Evolutionary conservation across 2,113 vertebrate genomes (phyloP), one percentile per base, ranked within the genome.

Genomic region (Notothenia coriiceps): DNA sequence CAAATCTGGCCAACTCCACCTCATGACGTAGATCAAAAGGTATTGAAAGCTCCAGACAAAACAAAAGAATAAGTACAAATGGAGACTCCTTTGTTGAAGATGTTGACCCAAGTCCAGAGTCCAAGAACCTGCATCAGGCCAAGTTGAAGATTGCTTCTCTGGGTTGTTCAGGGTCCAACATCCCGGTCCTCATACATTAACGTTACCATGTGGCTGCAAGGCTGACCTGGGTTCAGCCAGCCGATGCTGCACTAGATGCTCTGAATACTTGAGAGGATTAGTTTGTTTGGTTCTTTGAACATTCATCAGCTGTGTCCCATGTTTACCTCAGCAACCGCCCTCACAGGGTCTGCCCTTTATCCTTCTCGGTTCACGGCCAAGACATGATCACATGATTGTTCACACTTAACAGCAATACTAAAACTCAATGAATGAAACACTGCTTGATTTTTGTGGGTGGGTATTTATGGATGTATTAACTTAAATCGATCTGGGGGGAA

Each of bases 211-310:
- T 47, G 51, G 22, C 69, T 61, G 33, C 80, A 22, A 86, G 68
- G 74, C 70, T 81, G 82, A 83, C 70, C 59, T 59, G 0, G 5
- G 60, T 49, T 54, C 73, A 1, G 25, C 70, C 12, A 1, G 20
- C 7, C 57, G 47, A 47, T 25, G 51, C 57, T 66, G 40, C 65
- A 12, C 3, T 47, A 47, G 61, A 76, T 82, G 61, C 49, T 76
- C 57, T 17, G 79, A 85, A 86, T 86, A 52, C 60, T 72, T 77
- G 60, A 62, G 66, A 71, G 46, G 84, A 85, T 92, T 87, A 80
- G 4, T 12, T 69, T 35, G 52, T 77, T 85, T 74, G 61, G 25
- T 62, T 54, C 75, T 68, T 5, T 59, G 81, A 82, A 71, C 77
- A 75, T 85, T 79, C 80, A 80, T 79, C 77, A 51, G 59, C 59